Evolutionary conservation across 1,140 invertebrate species (phyloP).

Genomic region (Drosophila lowei): DNA sequence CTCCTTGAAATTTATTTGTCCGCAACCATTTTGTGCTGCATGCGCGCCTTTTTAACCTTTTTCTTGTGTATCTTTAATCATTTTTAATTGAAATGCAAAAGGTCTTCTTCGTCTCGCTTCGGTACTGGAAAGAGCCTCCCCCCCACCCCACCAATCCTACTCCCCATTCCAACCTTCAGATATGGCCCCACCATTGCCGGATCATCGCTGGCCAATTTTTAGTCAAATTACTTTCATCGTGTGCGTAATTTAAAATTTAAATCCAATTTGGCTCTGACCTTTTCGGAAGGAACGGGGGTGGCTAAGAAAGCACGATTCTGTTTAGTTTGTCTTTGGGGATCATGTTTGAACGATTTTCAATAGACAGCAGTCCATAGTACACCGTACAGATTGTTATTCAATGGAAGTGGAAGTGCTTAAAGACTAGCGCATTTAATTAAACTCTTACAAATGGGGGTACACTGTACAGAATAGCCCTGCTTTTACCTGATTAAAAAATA

Average conservation of each 20-base stretch:
- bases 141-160: too few species aligned
- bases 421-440: too few species aligned
- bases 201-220: conserved; percentile 38
- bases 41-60: conserved; percentile 69
- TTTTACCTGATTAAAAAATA: too few species aligned
- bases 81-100: conserved; percentile 76
- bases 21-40: conserved; percentile 71
- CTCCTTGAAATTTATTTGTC: conserved; percentile 64
- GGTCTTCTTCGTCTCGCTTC: conserved; percentile 19
- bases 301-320: conserved; percentile 6
- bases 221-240: conserved; percentile 39
- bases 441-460: too few species aligned
- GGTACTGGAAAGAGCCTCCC: background rate
- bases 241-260: conserved; percentile 42
- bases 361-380: too few species aligned
- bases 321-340: background rate
- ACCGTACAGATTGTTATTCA: too few species aligned
- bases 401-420: too few species aligned
- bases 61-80: conserved; percentile 76
- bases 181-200: conserved; percentile 13
- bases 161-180: too few species aligned
- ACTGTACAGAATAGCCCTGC: too few species aligned
- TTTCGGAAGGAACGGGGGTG: conserved; percentile 1
- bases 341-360: background rate
- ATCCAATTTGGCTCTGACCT: conserved; percentile 46